phyloP scores from a whole-genome alignment of 2,113 vertebrate genomes.

The Sitta europaea region DNA sequence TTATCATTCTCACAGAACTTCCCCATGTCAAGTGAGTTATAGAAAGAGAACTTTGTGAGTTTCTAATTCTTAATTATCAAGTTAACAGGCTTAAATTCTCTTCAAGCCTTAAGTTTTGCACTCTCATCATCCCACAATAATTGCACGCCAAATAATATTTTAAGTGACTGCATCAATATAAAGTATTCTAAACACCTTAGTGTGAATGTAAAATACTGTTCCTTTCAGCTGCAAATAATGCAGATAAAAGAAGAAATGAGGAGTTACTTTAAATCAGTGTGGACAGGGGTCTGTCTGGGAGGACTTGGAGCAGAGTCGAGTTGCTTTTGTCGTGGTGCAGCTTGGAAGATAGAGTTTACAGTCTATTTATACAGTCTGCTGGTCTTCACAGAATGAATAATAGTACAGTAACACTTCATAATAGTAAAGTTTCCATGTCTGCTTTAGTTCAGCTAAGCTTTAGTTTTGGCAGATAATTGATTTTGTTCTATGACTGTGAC shows the following conservation, averaged over 20 bases:
- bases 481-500: not conserved
- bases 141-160: not conserved
- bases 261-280: not conserved
- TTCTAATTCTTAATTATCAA: not conserved
- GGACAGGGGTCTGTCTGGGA: not conserved
- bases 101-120: not conserved
- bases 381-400: not conserved
- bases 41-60: not conserved
- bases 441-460: constrained; percentile 9
- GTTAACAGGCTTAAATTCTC: not conserved
- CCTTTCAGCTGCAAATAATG: not conserved
- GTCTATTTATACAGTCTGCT: not conserved
- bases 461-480: not conserved
- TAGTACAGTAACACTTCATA: not conserved
- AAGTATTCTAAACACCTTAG: not conserved
- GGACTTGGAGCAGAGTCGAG: not conserved
- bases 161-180: not conserved
- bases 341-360: not conserved
- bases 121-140: not conserved
- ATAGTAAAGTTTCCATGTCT: not conserved
- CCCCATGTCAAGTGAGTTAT: not conserved
- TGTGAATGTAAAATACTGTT: not conserved
- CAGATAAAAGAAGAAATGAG: not conserved
- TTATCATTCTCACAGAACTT: not conserved
- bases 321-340: not conserved